Percentiles rank a stretch among this genome's conserved stretches.
phyloP scores from a whole-genome alignment of 2,113 vertebrate species.

The Leiothrix lutea region DNA sequence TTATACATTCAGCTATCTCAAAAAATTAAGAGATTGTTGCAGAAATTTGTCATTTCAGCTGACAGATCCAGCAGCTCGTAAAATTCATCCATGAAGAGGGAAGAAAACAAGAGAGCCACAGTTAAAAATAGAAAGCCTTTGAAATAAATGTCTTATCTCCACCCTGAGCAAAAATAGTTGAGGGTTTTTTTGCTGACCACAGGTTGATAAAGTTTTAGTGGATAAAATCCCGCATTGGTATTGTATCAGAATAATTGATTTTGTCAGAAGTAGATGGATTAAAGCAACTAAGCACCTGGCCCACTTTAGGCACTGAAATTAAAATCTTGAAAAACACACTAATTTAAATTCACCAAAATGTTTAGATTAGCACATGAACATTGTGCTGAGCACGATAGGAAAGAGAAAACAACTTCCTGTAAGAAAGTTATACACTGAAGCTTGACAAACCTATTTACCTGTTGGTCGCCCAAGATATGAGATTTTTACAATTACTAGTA shows the following conservation, averaged over 20 bases:
- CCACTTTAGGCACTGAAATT: background rate
- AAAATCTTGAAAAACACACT: background rate
- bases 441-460: background rate
- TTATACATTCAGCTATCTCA: background rate
- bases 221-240: background rate
- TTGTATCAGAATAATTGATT: background rate
- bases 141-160: background rate
- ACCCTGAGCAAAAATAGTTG: background rate
- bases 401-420: background rate
- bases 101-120: background rate
- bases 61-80: background rate
- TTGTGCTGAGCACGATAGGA: background rate
- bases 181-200: background rate
- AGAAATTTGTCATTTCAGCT: constrained; percentile 10
- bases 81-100: background rate
- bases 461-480: background rate
- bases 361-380: background rate
- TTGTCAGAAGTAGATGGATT: background rate
- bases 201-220: background rate
- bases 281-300: background rate
- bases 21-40: background rate
- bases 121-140: constrained; percentile 18
- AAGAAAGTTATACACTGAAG: background rate
- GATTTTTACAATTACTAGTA: background rate
- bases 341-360: background rate